phyloP scores from a whole-genome alignment of 2,888 invertebrate genomes.

The Scaptomyza parva region DNA sequence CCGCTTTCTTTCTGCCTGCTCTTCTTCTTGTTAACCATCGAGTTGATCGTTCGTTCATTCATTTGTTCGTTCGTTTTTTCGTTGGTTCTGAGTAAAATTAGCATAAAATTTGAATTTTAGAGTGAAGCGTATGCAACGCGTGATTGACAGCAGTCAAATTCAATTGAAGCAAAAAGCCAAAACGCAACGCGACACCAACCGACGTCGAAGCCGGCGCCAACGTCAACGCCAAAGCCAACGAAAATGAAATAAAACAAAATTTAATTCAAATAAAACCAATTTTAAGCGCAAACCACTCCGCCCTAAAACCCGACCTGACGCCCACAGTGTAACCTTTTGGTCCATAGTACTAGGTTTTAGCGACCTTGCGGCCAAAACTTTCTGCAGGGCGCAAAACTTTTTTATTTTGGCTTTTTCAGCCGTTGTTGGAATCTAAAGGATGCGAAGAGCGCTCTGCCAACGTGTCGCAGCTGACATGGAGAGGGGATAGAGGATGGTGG shows the following conservation, averaged over 20 bases:
- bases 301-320: not conserved
- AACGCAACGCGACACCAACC: constrained; percentile 36
- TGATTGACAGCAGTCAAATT: constrained; percentile 80
- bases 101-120: constrained; percentile 80
- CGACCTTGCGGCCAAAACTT: constrained; percentile 72
- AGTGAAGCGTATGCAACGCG: constrained; percentile 78
- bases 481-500: not conserved
- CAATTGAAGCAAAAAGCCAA: constrained; percentile 69
- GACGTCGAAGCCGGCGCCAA: constrained; percentile 7
- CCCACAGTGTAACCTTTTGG: constrained; percentile 51
- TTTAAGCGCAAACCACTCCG: constrained; percentile 34
- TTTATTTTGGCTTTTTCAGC: constrained; percentile 49
- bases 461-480: constrained; percentile 55
- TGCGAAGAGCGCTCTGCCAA: constrained; percentile 34
- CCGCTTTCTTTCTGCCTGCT: constrained; percentile 31
- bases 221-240: constrained; percentile 8
- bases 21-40: constrained; percentile 17
- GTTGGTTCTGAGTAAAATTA: constrained; percentile 70
- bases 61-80: constrained; percentile 71
- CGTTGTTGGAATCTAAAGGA: constrained; percentile 35
- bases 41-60: constrained; percentile 71
- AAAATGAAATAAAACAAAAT: constrained; percentile 76
- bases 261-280: constrained; percentile 79
- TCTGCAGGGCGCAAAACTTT: constrained; percentile 52
- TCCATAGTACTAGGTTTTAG: constrained; percentile 44